Percentiles rank a stretch among this genome's conserved stretches.
phyloP scores from a whole-genome alignment of 2,113 vertebrate species.

The Aythya baeri region DNA sequence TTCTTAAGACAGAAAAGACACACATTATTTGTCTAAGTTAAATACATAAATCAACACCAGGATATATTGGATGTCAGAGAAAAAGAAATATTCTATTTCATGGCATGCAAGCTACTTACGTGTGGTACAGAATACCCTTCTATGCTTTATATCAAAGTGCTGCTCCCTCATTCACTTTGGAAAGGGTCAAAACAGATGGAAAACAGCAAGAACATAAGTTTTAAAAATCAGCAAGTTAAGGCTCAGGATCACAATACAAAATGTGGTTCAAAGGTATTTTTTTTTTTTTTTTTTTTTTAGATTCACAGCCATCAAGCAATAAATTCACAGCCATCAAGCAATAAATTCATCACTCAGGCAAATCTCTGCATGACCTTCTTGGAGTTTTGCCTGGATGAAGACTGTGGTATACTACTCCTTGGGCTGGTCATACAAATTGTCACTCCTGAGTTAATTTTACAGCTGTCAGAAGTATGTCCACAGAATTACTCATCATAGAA shows the following conservation, averaged over 20 bases:
- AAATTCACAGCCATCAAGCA: background rate
- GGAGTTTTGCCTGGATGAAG: background rate
- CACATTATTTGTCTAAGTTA: background rate
- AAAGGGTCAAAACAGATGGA: background rate
- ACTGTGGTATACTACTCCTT: background rate
- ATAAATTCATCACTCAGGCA: background rate
- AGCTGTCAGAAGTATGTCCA: background rate
- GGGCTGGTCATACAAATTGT: background rate
- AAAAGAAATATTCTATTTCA: background rate
- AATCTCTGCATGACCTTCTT: background rate
- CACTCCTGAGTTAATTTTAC: background rate
- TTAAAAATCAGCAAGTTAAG: background rate
- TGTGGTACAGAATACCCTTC: background rate
- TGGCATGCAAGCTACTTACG: background rate
- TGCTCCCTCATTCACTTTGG: background rate
- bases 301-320: background rate
- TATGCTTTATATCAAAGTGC: background rate
- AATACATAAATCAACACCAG: background rate
- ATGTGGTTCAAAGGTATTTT: background rate
- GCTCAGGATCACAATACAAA: background rate
- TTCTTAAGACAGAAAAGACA: background rate
- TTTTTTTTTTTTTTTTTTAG: background rate
- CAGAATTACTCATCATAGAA: background rate
- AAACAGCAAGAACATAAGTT: background rate
- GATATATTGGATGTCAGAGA: background rate